A percentile compares a stretch with the other conserved stretches of the same genome.
These are phyloP conservation scores for Nasua narica DNA, from an alignment of 2,797 vertebrate genomes.

Conservation along the genomic window DNA sequence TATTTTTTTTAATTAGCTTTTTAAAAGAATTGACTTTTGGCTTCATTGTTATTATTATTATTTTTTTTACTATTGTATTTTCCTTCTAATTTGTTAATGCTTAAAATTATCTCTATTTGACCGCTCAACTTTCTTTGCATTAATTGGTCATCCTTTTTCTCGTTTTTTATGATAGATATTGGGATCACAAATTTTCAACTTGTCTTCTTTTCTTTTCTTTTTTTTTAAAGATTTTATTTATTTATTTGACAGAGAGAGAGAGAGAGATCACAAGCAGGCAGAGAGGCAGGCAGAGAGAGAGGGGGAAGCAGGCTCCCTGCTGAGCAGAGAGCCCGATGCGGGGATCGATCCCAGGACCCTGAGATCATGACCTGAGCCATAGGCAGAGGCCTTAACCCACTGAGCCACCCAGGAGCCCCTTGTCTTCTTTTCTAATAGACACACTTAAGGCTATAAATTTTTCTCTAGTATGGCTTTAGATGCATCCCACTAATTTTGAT, in stretches of 20 bases:
- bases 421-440: background rate
- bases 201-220: background rate
- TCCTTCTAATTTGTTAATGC: background rate
- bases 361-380: no score
- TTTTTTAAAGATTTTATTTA: no score
- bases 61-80: background rate
- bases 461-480: background rate
- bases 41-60: background rate
- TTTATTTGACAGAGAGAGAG: no score
- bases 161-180: background rate
- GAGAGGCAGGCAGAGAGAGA: no score
- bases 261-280: no score
- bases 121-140: background rate
- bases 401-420: no score
- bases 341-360: no score
- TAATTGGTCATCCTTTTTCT: background rate
- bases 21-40: background rate
- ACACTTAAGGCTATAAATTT: background rate
- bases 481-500: background rate
- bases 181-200: background rate
- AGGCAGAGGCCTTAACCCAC: no score
- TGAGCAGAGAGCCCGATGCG: no score
- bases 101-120: background rate
- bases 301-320: no score
- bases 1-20: background rate